phyloP scores from a whole-genome alignment of 53 echinoderm and acorn worm genomes.

The Patiria pectinifera region DNA sequence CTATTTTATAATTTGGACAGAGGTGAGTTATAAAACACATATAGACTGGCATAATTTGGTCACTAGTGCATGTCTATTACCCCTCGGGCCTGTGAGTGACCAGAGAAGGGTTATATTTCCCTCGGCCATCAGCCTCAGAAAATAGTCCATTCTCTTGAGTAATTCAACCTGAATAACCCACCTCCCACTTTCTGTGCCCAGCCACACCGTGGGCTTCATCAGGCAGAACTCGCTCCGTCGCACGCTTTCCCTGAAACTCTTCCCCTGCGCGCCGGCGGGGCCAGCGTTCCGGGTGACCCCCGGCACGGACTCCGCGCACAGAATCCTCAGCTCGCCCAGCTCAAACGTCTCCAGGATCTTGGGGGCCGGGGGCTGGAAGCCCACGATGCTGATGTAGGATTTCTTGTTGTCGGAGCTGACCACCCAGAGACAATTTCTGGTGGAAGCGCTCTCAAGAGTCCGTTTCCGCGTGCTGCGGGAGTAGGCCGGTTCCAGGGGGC shows the following conservation, averaged over 20 bases:
- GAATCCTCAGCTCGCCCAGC: slow-evolving; percentile 68
- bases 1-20: too few relatives aligned
- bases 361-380: slow-evolving; percentile 83
- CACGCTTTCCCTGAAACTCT: slow-evolving; percentile 49
- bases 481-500: slow-evolving; percentile 78
- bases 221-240: slow-evolving; percentile 78
- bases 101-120: too few relatives aligned
- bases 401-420: slow-evolving; percentile 87
- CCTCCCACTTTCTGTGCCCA: slow-evolving; percentile 90
- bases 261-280: not conserved
- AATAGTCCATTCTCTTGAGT: not conserved
- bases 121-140: too few relatives aligned
- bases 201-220: slow-evolving; percentile 87
- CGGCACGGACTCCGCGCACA: slow-evolving; percentile 94
- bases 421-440: slow-evolving; percentile 90
- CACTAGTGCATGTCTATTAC: too few relatives aligned
- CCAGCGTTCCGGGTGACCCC: slow-evolving; percentile 63
- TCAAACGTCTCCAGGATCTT: slow-evolving; percentile 93
- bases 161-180: slow-evolving; percentile 25
- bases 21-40: too few relatives aligned
- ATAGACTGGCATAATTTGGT: too few relatives aligned
- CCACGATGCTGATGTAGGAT: slow-evolving; percentile 79
- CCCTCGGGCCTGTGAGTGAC: too few relatives aligned
- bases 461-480: slow-evolving; percentile 71
- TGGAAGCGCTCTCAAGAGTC: slow-evolving; percentile 76